These are phyloP conservation scores for Macropis europaea DNA, from an alignment of 2,888 invertebrate genomes.

Conservation along the genomic window DNA sequence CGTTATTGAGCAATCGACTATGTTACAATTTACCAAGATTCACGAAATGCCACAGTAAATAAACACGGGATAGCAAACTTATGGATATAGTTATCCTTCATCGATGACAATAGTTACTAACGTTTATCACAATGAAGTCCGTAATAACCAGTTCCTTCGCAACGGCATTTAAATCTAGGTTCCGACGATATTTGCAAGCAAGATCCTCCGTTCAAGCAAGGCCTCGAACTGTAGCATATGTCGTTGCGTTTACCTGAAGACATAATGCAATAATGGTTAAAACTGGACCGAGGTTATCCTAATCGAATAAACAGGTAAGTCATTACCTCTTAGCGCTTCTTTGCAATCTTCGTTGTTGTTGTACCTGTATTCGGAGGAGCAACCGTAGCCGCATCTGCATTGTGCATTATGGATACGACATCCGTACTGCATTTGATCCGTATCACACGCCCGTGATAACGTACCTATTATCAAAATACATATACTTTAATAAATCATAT, in stretches of 20 bases:
- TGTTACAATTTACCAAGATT: not conserved
- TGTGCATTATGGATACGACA: conserved; percentile 84
- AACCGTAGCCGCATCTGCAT: conserved; percentile 86
- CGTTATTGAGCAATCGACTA: not conserved
- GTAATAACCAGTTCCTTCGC: conserved; percentile 88
- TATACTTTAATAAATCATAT: not conserved
- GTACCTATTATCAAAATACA: conserved; percentile 50
- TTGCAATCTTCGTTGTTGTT: conserved; percentile 83
- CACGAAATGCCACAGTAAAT: not conserved
- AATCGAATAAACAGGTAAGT: conserved; percentile 9
- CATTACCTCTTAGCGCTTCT: conserved; percentile 84
- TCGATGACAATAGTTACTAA: conserved; percentile 68
- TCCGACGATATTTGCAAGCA: conserved; percentile 86
- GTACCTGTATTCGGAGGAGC: conserved; percentile 85
- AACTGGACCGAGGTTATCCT: too few species aligned
- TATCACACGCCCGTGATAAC: conserved; percentile 80
- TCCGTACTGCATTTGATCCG: conserved; percentile 83
- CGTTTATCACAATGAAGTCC: conserved; percentile 87
- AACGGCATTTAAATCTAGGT: conserved; percentile 86
- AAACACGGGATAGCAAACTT: not conserved
- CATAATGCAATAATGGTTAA: conserved; percentile 8
- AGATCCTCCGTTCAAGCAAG: conserved; percentile 84
- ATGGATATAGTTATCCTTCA: conserved; percentile 16
- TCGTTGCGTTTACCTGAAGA: conserved; percentile 81
- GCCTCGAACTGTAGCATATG: conserved; percentile 83